A percentile compares a stretch with the other conserved stretches of the same genome.
phyloP scores from a whole-genome alignment of 2,113 vertebrate species.

The Collichthys lucidus region DNA sequence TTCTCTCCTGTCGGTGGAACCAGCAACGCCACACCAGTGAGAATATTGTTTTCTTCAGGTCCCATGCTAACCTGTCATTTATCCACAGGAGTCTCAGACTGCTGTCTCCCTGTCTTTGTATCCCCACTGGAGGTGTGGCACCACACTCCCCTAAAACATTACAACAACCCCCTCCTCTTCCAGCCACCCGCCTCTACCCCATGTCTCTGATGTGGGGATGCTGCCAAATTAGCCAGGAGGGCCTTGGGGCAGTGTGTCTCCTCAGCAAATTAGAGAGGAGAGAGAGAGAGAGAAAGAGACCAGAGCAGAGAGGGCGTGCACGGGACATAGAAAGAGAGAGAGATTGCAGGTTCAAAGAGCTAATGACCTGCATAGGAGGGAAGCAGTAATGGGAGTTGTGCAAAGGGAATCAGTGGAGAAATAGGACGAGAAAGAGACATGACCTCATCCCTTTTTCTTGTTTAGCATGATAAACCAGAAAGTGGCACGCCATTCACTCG shows the following conservation, averaged over 20 bases:
- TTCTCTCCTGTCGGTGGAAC: slow-evolving; percentile 22
- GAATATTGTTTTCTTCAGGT: slow-evolving; percentile 54
- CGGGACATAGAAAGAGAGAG: slow-evolving; percentile 11
- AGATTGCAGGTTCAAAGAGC: slow-evolving; percentile 68
- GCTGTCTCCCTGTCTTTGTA: slow-evolving; percentile 57
- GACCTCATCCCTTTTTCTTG: slow-evolving; percentile 42
- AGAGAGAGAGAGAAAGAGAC: slow-evolving; percentile 38
- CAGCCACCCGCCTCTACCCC: not conserved
- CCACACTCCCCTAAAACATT: slow-evolving; percentile 49
- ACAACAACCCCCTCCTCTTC: slow-evolving; percentile 33
- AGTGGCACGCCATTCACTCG: not conserved
- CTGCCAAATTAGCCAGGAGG: slow-evolving; percentile 73
- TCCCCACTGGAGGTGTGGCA: slow-evolving; percentile 59
- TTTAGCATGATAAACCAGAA: slow-evolving; percentile 14
- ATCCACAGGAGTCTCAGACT: slow-evolving; percentile 72
- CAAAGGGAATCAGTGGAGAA: slow-evolving; percentile 26
- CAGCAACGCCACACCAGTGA: slow-evolving; percentile 24
- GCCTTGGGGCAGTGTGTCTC: slow-evolving; percentile 64
- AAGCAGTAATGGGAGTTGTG: slow-evolving; percentile 37
- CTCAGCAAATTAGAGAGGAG: slow-evolving; percentile 78
- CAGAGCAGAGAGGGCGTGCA: slow-evolving; percentile 41
- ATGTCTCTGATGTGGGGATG: slow-evolving; percentile 69
- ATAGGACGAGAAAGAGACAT: slow-evolving; percentile 42
- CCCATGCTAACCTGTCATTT: slow-evolving; percentile 74
- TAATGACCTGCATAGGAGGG: slow-evolving; percentile 59